Conservation (phyloP, 2,113 vertebrate genomes). For the Rhinichthys klamathensis region DNA sequence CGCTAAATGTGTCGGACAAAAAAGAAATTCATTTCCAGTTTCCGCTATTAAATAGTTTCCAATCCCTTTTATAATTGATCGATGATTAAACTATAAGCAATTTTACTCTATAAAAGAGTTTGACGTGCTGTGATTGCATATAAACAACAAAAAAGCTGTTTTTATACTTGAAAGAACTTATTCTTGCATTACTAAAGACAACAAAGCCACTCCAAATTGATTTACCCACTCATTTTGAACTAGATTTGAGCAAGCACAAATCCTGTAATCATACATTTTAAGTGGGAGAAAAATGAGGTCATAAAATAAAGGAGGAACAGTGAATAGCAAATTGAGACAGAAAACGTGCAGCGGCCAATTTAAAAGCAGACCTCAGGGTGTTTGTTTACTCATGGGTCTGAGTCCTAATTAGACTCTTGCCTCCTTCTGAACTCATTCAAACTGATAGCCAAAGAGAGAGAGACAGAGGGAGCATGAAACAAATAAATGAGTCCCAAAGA, state of each 20-base stretch:
- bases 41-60: neutral
- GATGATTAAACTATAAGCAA: neutral
- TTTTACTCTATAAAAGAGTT: neutral
- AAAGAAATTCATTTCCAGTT: neutral
- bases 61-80: neutral
- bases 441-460: neutral
- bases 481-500: neutral
- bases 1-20: neutral
- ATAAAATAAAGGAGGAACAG: slow-evolving; percentile 27
- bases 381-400: slow-evolving; percentile 35
- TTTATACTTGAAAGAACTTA: neutral
- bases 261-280: neutral
- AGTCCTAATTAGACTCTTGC: slow-evolving; percentile 27
- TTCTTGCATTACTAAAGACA: neutral
- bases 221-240: neutral
- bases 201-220: neutral
- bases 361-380: slow-evolving; percentile 14
- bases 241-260: neutral
- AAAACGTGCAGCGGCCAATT: neutral
- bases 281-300: neutral
- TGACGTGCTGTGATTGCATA: neutral
- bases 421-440: neutral
- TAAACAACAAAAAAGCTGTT: neutral
- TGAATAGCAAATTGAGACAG: slow-evolving; percentile 1
- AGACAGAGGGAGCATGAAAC: neutral